A percentile compares a stretch with the other conserved stretches of the same genome.
These are phyloP conservation scores for Apotomis capreana DNA, from an alignment of 2,888 invertebrate genomes.

Conservation along the genomic window DNA sequence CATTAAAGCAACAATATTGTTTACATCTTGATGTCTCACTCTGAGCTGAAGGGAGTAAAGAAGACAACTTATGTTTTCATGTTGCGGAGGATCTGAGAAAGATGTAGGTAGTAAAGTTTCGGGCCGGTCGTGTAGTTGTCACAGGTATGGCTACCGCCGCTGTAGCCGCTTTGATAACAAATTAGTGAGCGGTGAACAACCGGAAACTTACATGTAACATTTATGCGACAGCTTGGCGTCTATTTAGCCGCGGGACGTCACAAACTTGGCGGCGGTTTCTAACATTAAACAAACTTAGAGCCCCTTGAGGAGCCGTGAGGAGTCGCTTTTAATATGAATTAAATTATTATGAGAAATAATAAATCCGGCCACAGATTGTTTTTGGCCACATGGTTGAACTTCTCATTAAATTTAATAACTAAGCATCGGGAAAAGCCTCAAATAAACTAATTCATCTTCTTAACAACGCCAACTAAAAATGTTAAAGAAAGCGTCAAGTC, in stretches of 20 bases:
- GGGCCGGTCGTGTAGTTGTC: neutral
- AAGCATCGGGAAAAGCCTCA: no score
- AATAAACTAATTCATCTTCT: no score
- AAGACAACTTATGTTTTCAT: neutral
- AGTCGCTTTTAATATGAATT: neutral
- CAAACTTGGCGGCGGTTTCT: neutral
- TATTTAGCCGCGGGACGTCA: neutral
- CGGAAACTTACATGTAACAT: conserved; percentile 7
- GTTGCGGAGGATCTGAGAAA: neutral
- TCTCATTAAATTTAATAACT: no score
- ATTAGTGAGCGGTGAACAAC: conserved; percentile 4
- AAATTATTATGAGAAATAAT: no score
- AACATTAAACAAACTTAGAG: neutral
- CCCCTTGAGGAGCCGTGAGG: neutral
- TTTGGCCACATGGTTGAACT: no score
- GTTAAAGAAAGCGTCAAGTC: no score
- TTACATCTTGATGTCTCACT: neutral
- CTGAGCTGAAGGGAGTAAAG: neutral
- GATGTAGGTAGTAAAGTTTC: neutral
- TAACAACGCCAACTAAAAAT: no score
- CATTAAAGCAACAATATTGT: neutral
- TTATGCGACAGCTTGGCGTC: neutral
- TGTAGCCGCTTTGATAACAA: conserved; percentile 1
- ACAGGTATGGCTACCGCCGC: neutral
- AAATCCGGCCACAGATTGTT: no score